Percentiles rank a stretch among this genome's conserved stretches.
Conservation (phyloP, 1,140 invertebrate genomes). For the Nylanderia fulva region DNA sequence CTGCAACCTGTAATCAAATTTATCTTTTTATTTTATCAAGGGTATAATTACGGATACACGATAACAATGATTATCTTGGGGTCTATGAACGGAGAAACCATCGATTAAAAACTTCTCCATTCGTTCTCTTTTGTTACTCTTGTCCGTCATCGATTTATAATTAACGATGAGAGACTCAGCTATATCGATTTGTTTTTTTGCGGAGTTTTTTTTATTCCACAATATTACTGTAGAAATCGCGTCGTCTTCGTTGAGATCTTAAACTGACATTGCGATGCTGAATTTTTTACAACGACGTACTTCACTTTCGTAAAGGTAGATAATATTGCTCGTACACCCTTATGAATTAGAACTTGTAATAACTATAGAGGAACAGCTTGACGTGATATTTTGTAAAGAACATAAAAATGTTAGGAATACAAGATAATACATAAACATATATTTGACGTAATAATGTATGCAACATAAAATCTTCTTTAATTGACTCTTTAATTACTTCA, state of each 20-base stretch:
- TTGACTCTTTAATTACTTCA: no score
- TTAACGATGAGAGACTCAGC: background rate
- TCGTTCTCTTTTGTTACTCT: background rate
- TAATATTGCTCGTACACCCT: background rate
- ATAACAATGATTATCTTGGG: background rate
- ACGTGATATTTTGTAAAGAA: no score
- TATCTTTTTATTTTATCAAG: no score
- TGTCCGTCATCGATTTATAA: background rate
- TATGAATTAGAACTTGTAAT: background rate
- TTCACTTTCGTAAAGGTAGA: background rate
- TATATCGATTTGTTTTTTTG: background rate
- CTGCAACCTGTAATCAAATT: slow-evolving; percentile 83
- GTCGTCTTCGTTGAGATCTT: background rate
- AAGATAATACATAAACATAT: no score
- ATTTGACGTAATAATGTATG: no score
- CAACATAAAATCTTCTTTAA: no score
- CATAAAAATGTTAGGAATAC: no score
- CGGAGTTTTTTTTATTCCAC: background rate
- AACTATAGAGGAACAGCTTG: background rate
- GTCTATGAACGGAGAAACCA: no score
- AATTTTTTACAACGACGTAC: background rate
- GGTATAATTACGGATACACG: background rate
- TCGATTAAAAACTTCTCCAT: no score
- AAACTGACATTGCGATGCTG: background rate
- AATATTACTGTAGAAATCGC: background rate